Base-by-base conservation (phyloP, 92 coral and sea anemone species). In the Plumapathes pennacea region DNA sequence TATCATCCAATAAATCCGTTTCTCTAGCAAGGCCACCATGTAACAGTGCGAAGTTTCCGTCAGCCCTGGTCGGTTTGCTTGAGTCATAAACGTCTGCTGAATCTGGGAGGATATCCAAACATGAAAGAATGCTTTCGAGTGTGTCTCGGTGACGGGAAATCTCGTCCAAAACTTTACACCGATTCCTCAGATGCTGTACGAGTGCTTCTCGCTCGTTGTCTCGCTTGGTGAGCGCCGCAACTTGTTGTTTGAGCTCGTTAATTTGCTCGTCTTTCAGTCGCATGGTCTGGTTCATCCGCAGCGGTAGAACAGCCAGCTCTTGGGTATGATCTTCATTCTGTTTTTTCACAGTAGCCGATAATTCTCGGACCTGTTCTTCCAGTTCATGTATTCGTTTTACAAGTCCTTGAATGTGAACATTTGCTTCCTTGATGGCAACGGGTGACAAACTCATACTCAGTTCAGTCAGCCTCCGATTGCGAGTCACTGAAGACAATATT, bases 351-450 rank as follows among this genome's bases (percentile, higher is more conserved):
- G 67, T 85, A 42, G 64, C 87, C 6, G 85, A 84, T 10, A 94
- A 48, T 45, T 84, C 95, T 38, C 81, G 76, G 9, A 84, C 88
- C 66, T 76, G 78, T 31, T 78, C 85, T 60, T 94, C 99, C 25
- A 94, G 69, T 32, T 84, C 92, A 7, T 84, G 60, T 34, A 82
- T 76, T 18, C 89, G 78, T 43, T 52, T 67, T 44, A 84, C 73
- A 55, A 94, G 62, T 0, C 88, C 86, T 67, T 76, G 76, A 58
- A 94, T 94, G 69, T 94, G 99, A 13, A 71, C 75, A 69, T 94
- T 94, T 12, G 99, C 96, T 54, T 94, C 99, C 39, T 81, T 84
- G 54, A 94, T 94, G 8, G 94, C 94, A n/a, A 81, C 92, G 10
- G 82, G 69, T 0, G 95, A 69, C 23, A 72, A 54, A 45, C 86